Conservation (phyloP, 2,888 invertebrate species). For the Rhagium mordax region DNA sequence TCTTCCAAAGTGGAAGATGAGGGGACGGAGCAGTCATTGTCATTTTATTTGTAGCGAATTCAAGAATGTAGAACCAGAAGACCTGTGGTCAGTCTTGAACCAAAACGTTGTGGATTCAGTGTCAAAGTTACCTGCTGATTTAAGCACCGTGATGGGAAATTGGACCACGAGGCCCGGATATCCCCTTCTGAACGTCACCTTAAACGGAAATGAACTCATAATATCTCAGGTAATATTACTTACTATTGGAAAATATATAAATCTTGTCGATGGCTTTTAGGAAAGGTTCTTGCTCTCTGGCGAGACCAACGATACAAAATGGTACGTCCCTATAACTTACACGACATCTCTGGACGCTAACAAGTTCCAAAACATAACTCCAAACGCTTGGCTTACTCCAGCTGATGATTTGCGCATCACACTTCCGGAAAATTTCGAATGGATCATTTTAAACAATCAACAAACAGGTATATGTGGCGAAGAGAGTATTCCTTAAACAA, state of each 20-base stretch:
- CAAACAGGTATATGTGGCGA: slow-evolving; percentile 43
- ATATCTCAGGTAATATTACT: slow-evolving; percentile 41
- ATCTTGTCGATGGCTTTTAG: background rate
- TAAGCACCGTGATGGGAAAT: slow-evolving; percentile 47
- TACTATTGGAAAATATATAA: background rate
- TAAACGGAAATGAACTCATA: slow-evolving; percentile 10
- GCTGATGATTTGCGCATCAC: slow-evolving; percentile 14
- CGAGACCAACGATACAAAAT: slow-evolving; percentile 59
- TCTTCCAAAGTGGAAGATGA: background rate
- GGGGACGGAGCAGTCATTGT: no score
- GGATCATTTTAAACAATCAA: slow-evolving; percentile 48
- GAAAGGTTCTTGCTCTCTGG: slow-evolving; percentile 8
- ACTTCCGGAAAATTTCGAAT: slow-evolving; percentile 37
- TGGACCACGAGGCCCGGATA: slow-evolving; percentile 49
- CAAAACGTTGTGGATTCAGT: slow-evolving; percentile 10
- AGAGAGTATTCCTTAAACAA: no score
- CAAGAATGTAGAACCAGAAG: slow-evolving; percentile 69
- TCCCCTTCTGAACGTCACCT: slow-evolving; percentile 42
- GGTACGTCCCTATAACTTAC: slow-evolving; percentile 73
- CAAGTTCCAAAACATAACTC: slow-evolving; percentile 65
- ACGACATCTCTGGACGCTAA: slow-evolving; percentile 64
- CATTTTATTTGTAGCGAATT: slow-evolving; percentile 64
- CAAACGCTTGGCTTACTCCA: slow-evolving; percentile 62
- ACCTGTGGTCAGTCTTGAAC: slow-evolving; percentile 69
- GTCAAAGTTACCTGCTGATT: slow-evolving; percentile 22